Evolutionary conservation across 2,113 vertebrate species (phyloP), one percentile per base, ranked within the genome.

Genomic region (Oxyruncus cristatus): DNA sequence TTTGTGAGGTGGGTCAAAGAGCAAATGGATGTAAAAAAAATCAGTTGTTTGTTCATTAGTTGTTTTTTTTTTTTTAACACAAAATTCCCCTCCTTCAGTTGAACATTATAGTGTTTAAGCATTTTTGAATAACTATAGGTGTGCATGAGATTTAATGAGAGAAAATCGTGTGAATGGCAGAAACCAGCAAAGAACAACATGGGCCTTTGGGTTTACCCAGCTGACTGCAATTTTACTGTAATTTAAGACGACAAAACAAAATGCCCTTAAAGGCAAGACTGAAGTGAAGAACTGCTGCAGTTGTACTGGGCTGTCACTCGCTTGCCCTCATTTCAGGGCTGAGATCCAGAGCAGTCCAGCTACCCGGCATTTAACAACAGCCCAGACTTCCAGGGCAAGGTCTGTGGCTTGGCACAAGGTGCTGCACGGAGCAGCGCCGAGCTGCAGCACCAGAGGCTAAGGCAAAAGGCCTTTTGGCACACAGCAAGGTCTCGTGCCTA

Each of bases 211-310:
- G 59, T 93, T 93, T 89, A 53, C 70, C 80, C 76, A 89, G n/a
- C 27, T 42, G 59, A 56, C 76, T 82, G 72, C 74, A 72, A 68
- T 91, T 92, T 87, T 78, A 66, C 47, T 58, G 46, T 96, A 58
- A 96, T 96, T 92, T 94, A 91, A 95, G 92, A 71, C 7, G 66
- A 95, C 95, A 96, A 97, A 95, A 89, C 68, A 72, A 89, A 92
- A 92, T 85, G 58, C 17, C 87, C 96, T 97, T 47, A 95, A 89
- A 97, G 91, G 91, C 93, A 95, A 85, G 61, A 16, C 35, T 7
- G 81, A 78, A 96, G 93, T 82, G 80, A 91, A 91, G 77, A 92
- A 85, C 4, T 65, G 81, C 80, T 82, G 56, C 77, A 53, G 91
- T 95, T 91, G 85, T 85, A 49, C 78, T 50, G 82, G 79, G 93